phyloP scores from a whole-genome alignment of 2,797 vertebrate species.

The Chlorospingus semifuscus region DNA sequence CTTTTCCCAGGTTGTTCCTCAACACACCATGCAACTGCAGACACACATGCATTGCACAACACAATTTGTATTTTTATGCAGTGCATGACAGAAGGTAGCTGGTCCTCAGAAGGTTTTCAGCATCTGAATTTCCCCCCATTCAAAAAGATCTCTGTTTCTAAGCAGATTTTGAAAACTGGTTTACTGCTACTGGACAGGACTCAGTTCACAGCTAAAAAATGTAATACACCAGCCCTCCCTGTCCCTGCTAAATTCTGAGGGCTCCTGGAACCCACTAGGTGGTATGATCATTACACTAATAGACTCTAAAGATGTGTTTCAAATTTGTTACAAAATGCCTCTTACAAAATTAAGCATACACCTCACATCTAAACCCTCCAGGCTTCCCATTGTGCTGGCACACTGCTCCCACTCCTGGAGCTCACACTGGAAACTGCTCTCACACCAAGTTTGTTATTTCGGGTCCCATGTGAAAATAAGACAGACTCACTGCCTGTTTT shows the following conservation, averaged over 20 bases:
- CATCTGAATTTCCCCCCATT: not conserved
- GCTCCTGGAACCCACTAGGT: not conserved
- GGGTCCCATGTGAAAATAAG: not conserved
- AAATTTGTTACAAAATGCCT: not conserved
- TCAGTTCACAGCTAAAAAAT: not conserved
- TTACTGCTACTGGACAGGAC: not conserved
- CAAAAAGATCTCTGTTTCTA: not conserved
- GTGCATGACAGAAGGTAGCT: not conserved
- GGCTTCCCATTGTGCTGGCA: not conserved
- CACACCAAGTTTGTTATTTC: not conserved
- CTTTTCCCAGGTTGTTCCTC: not conserved
- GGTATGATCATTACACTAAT: not conserved
- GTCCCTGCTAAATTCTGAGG: not conserved
- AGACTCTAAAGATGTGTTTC: not conserved
- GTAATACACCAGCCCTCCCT: not conserved
- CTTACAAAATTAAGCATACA: not conserved
- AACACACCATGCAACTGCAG: rapidly evolving
- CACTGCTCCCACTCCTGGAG: not conserved
- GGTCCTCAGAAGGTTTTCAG: not conserved
- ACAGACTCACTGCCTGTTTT: not conserved
- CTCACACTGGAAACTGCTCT: not conserved
- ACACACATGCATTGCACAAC: not conserved
- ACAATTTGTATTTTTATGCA: not conserved
- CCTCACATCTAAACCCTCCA: not conserved
- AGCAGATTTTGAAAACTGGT: not conserved